These are phyloP conservation scores for Aurelia sp. DNA, from an alignment of 30 jellyfish, hydroid and myxozoan genomes.

Conservation along the genomic window DNA sequence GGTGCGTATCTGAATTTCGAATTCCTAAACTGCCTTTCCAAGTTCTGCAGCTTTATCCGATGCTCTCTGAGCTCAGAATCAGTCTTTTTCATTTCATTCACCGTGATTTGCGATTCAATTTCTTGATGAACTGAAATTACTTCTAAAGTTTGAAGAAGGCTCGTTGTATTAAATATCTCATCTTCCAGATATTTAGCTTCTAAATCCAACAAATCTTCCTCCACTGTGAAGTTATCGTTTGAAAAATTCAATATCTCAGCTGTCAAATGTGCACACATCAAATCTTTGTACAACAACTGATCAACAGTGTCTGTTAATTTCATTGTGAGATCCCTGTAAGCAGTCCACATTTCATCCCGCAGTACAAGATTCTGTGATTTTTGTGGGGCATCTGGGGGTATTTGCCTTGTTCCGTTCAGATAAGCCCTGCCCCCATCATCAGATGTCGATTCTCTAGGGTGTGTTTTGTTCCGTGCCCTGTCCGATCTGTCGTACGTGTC, in stretches of 20 bases:
- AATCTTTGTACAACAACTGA: slow-evolving; percentile 48
- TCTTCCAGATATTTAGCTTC: slow-evolving; percentile 34
- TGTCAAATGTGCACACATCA: slow-evolving; percentile 58
- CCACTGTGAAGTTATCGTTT: slow-evolving; percentile 35
- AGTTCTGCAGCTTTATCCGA: slow-evolving; percentile 14
- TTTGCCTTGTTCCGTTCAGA: too few species aligned
- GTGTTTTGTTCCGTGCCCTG: too few species aligned
- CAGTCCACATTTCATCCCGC: slow-evolving; percentile 20
- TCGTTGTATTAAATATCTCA: slow-evolving; percentile 36
- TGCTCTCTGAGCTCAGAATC: slow-evolving; percentile 45
- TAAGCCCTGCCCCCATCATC: too few species aligned
- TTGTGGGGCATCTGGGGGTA: neutral
- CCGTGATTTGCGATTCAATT: slow-evolving; percentile 22
- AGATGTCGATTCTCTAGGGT: too few species aligned
- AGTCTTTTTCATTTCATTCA: neutral
- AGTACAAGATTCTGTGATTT: slow-evolving; percentile 10
- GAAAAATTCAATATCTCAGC: slow-evolving; percentile 59
- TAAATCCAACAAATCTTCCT: slow-evolving; percentile 48
- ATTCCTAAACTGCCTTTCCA: slow-evolving; percentile 52
- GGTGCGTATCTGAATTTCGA: slow-evolving; percentile 53
- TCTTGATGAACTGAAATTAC: slow-evolving; percentile 40
- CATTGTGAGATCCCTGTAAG: slow-evolving; percentile 16
- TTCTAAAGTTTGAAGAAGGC: slow-evolving; percentile 57
- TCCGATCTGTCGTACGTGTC: too few species aligned
- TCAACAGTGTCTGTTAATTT: slow-evolving; percentile 55